These are phyloP conservation scores for Catalaphyllia jardinei DNA, from an alignment of 64 coral and sea anemone species.

Conservation along the genomic window DNA sequence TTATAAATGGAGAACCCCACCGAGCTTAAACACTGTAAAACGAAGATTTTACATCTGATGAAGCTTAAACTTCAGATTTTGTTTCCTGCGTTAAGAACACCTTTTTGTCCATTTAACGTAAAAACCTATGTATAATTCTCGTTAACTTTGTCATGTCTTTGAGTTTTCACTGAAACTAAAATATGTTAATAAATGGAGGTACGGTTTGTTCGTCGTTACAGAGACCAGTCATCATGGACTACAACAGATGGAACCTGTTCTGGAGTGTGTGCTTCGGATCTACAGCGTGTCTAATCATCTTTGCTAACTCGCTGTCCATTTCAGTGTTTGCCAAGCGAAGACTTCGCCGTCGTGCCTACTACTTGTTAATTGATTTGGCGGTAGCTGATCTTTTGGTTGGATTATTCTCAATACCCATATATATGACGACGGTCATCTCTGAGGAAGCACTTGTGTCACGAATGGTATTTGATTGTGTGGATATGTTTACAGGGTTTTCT, in stretches of 20 bases:
- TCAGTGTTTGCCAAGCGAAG: slow-evolving; percentile 6
- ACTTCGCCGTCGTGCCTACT: background rate
- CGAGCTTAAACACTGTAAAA: too few relatives aligned
- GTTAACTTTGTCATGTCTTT: too few relatives aligned
- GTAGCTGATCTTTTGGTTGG: slow-evolving; percentile 18
- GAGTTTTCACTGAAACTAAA: too few relatives aligned
- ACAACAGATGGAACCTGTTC: background rate
- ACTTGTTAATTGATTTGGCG: slow-evolving; percentile 2
- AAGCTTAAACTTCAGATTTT: too few relatives aligned
- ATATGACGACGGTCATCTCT: background rate
- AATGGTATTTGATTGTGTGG: background rate
- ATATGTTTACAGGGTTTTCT: slow-evolving; percentile 43
- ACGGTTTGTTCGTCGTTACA: background rate
- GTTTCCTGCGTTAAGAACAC: too few relatives aligned
- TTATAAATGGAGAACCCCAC: too few relatives aligned
- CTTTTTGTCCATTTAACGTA: too few relatives aligned
- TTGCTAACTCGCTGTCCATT: slow-evolving; percentile 22
- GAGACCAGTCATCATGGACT: background rate
- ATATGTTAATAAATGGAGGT: too few relatives aligned
- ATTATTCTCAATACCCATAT: background rate
- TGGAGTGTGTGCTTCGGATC: background rate
- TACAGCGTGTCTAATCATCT: background rate
- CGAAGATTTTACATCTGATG: too few relatives aligned
- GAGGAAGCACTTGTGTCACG: too few relatives aligned
- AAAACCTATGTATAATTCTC: too few relatives aligned